Conservation (phyloP, 2,797 vertebrate species). For the Gephyroberyx darwinii region DNA sequence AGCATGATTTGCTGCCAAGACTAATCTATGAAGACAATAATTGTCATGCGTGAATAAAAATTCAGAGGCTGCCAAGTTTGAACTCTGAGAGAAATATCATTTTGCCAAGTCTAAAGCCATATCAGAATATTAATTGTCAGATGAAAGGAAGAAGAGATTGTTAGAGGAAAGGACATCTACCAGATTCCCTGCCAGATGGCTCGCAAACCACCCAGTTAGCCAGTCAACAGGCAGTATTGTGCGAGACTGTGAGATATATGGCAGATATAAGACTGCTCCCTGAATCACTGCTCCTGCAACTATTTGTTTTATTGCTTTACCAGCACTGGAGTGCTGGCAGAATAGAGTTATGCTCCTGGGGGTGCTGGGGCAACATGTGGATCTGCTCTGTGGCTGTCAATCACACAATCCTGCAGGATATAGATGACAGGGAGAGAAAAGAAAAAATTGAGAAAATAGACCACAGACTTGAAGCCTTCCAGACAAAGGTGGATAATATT, state of each 20-base stretch:
- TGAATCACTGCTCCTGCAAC: not conserved
- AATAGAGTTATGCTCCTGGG: constrained; percentile 5
- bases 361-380: constrained; percentile 5
- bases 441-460: not conserved
- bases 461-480: not conserved
- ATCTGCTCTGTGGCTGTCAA: constrained; percentile 8
- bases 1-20: constrained; percentile 44
- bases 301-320: not conserved
- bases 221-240: constrained; percentile 5
- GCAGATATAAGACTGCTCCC: not conserved
- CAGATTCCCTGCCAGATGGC: constrained; percentile 34
- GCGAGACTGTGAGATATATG: not conserved
- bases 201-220: constrained; percentile 31
- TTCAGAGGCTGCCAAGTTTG: constrained; percentile 21
- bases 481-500: not conserved
- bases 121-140: constrained; percentile 39
- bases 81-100: constrained; percentile 9
- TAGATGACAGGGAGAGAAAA: not conserved
- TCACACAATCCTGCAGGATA: constrained; percentile 2
- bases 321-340: not conserved
- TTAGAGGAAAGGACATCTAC: constrained; percentile 13
- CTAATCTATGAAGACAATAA: constrained; percentile 38
- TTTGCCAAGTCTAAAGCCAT: constrained; percentile 23
- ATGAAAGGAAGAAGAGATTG: constrained; percentile 29
- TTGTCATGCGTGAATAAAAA: constrained; percentile 20